Conservation (phyloP, 2,888 invertebrate species). For the Dryocosmus kuriphilus region DNA sequence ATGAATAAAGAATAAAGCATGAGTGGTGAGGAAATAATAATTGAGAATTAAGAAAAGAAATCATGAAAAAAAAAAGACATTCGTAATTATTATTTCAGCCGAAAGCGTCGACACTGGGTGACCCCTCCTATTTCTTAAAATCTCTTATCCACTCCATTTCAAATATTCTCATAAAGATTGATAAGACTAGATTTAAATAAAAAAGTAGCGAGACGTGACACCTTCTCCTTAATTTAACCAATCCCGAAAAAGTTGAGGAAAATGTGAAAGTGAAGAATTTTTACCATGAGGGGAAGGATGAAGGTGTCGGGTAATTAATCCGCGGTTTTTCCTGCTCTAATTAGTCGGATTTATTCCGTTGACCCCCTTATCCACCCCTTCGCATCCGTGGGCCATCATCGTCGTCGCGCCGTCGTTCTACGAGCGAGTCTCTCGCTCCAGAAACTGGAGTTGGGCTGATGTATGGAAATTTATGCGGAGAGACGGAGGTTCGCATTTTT, state of each 20-base stretch:
- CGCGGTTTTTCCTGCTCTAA: constrained; percentile 77
- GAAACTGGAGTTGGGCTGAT: constrained; percentile 72
- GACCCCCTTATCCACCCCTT: constrained; percentile 71
- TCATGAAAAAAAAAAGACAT: too few relatives aligned
- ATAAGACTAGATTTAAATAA: too few relatives aligned
- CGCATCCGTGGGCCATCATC: constrained; percentile 41
- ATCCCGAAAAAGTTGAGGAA: too few relatives aligned
- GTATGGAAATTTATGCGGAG: constrained; percentile 78
- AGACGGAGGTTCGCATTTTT: constrained; percentile 76
- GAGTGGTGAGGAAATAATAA: too few relatives aligned
- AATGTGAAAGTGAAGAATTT: neutral
- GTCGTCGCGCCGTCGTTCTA: constrained; percentile 51
- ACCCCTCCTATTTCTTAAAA: neutral
- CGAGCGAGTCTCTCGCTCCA: constrained; percentile 60
- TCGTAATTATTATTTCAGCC: constrained; percentile 61
- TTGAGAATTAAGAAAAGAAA: too few relatives aligned
- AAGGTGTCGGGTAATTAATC: constrained; percentile 76
- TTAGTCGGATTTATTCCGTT: constrained; percentile 77
- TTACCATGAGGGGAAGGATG: constrained; percentile 36
- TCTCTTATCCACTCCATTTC: too few relatives aligned
- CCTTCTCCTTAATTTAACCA: too few relatives aligned
- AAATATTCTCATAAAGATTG: too few relatives aligned
- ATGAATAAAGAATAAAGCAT: too few relatives aligned
- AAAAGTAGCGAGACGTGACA: too few relatives aligned
- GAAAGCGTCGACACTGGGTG: constrained; percentile 45